phyloP scores from a whole-genome alignment of 2,888 invertebrate genomes.

The Euspilapteryx auroguttella region DNA sequence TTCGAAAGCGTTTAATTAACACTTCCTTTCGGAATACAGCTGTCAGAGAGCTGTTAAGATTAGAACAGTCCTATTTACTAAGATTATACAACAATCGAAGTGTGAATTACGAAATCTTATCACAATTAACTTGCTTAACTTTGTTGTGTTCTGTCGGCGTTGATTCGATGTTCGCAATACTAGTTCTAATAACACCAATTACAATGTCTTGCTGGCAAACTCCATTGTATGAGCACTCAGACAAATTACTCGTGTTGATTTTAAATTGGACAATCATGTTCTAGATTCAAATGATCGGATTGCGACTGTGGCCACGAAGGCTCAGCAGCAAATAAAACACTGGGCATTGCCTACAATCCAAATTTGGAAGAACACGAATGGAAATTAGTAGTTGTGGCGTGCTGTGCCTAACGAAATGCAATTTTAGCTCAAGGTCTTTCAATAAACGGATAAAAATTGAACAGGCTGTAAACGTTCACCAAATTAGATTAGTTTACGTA shows the following conservation, averaged over 20 bases:
- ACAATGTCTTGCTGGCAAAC: conserved; percentile 6
- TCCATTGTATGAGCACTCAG: conserved; percentile 5
- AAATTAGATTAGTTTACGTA: too few species aligned
- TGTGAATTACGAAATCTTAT: conserved; percentile 20
- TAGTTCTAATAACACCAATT: conserved; percentile 12
- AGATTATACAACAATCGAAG: conserved; percentile 13
- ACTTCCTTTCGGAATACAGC: not conserved
- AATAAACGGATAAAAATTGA: too few species aligned
- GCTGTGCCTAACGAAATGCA: too few species aligned
- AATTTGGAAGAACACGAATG: too few species aligned
- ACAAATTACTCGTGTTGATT: conserved; percentile 10
- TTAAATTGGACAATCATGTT: conserved; percentile 11
- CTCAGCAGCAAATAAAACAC: too few species aligned
- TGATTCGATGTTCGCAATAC: conserved; percentile 1
- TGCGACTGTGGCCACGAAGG: too few species aligned
- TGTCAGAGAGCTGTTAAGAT: too few species aligned
- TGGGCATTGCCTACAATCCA: too few species aligned
- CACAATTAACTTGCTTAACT: conserved; percentile 11
- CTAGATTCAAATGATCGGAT: conserved; percentile 10
- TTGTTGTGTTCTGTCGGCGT: conserved; percentile 5
- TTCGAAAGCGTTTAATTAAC: not conserved
- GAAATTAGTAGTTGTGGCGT: too few species aligned
- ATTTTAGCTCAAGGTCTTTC: too few species aligned
- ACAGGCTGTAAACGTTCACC: too few species aligned
- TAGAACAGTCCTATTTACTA: too few species aligned